A percentile compares a stretch with the other conserved stretches of the same genome.
Evolutionary conservation across 2,797 vertebrate species (phyloP).

Genomic region (Gymnopithys bicolor): DNA sequence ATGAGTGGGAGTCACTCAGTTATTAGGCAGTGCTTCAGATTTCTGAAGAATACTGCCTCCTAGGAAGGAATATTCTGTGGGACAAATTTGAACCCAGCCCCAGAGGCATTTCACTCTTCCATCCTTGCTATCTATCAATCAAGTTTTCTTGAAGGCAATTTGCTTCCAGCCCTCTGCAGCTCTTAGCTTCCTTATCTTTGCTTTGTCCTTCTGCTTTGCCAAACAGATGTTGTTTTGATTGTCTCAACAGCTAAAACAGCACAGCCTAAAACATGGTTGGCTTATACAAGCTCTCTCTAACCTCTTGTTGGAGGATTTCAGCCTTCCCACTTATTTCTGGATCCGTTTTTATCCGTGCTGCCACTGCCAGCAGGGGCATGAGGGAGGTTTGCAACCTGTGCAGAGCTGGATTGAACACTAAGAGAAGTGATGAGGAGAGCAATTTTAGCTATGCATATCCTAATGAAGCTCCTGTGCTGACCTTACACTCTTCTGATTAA

Average conservation of each 20-base stretch:
- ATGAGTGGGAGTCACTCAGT: not conserved
- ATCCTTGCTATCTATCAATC: not conserved
- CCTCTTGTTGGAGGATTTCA: not conserved
- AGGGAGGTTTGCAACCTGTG: not conserved
- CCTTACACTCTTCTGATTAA: constrained; percentile 67
- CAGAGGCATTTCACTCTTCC: not conserved
- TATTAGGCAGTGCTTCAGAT: not conserved
- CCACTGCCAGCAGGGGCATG: not conserved
- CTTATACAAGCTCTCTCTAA: not conserved
- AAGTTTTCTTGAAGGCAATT: not conserved
- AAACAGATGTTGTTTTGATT: not conserved
- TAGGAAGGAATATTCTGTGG: not conserved
- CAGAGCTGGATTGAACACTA: not conserved
- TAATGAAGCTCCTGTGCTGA: constrained; percentile 58
- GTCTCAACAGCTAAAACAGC: not conserved
- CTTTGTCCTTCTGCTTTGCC: not conserved
- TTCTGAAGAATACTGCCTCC: not conserved
- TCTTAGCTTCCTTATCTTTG: not conserved
- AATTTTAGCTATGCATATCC: constrained; percentile 64
- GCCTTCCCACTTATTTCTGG: not conserved
- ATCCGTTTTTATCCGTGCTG: not conserved
- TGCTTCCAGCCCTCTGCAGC: not conserved
- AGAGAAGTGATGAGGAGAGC: constrained; percentile 58
- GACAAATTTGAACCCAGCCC: not conserved
- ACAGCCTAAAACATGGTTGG: not conserved